Evolutionary conservation across 2,888 invertebrate genomes (phyloP).

Genomic region (Sminthurides aquaticus): DNA sequence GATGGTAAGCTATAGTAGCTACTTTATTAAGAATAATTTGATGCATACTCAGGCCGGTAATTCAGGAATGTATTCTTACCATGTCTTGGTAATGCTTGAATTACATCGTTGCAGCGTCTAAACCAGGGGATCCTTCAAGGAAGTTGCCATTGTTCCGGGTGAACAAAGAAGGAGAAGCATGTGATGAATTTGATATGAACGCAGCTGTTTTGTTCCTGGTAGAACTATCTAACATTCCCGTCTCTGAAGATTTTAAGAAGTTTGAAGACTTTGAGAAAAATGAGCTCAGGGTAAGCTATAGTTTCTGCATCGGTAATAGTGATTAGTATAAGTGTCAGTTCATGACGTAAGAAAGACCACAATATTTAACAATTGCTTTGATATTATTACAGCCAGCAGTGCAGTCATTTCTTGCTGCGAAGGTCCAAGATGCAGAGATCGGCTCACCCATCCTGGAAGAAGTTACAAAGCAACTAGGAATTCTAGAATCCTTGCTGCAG

Average conservation of each 20-base stretch:
- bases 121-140: not conserved
- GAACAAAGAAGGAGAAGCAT: not conserved
- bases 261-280: constrained; percentile 10
- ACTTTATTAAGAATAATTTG: too few species aligned
- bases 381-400: constrained; percentile 14
- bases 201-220: constrained; percentile 13
- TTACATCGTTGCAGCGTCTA: too few species aligned
- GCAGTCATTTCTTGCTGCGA: constrained; percentile 3
- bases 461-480: not conserved
- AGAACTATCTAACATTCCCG: constrained; percentile 10
- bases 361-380: too few species aligned
- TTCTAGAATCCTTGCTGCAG: constrained; percentile 4
- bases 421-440: not conserved
- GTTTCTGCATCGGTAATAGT: not conserved
- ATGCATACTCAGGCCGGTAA: too few species aligned
- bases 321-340: not conserved
- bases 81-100: too few species aligned
- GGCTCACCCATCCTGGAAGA: not conserved
- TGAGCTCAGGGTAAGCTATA: constrained; percentile 4
- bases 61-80: too few species aligned
- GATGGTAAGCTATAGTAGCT: constrained; percentile 11
- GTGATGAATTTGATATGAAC: constrained; percentile 16
- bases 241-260: constrained; percentile 7
- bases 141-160: not conserved
- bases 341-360: too few species aligned